Percentiles rank a stretch among this genome's conserved stretches.
Conservation (phyloP, 2,797 vertebrate genomes). For the Dryobates pubescens region DNA sequence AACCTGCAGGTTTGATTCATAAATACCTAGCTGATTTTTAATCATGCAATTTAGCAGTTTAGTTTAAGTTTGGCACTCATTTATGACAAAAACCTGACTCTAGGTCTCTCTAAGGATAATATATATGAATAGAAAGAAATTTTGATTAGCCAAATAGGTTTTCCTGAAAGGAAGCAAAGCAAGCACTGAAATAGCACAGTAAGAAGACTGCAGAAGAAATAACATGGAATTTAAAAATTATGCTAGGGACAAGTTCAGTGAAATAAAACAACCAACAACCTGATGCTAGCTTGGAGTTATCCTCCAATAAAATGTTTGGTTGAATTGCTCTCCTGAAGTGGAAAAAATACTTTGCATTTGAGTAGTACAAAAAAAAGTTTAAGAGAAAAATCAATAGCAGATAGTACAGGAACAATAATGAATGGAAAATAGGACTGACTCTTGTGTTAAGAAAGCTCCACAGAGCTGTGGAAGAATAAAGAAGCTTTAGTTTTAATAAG, state of each 20-base stretch:
- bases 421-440: neutral
- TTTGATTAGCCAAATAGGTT: neutral
- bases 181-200: neutral
- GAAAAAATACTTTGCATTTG: neutral
- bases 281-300: neutral
- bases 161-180: neutral
- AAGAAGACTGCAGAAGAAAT: neutral
- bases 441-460: neutral
- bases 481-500: slow-evolving; percentile 31
- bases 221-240: neutral
- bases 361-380: neutral
- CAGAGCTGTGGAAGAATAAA: neutral
- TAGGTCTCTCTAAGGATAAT: neutral
- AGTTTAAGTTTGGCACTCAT: neutral
- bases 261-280: neutral
- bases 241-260: neutral
- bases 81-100: neutral
- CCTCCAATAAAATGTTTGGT: neutral
- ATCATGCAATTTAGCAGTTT: neutral
- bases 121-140: neutral
- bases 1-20: neutral
- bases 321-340: neutral
- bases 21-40: neutral
- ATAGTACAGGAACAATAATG: neutral
- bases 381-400: slow-evolving; percentile 7